phyloP scores from a whole-genome alignment of 1,140 invertebrate genomes.

The Platyscapa corneri region DNA sequence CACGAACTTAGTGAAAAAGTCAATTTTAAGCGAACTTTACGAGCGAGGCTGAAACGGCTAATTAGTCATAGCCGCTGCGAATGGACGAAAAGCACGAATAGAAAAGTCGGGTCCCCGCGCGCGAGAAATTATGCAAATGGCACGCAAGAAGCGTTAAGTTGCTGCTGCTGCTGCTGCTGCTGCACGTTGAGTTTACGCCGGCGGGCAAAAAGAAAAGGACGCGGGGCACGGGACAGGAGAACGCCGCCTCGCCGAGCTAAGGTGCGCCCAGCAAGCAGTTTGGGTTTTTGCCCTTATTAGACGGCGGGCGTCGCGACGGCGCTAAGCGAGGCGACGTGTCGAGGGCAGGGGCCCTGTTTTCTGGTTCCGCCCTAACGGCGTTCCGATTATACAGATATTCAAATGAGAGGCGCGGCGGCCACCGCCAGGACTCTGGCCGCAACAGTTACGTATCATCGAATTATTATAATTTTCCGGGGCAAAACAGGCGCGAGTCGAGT shows the following conservation, averaged over 20 bases:
- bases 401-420: slow-evolving; percentile 38
- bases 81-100: background rate
- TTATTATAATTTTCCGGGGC: slow-evolving; percentile 73
- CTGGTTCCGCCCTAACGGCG: slow-evolving; percentile 51
- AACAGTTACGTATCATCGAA: slow-evolving; percentile 75
- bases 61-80: background rate
- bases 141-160: background rate
- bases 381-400: slow-evolving; percentile 55
- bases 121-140: slow-evolving; percentile 18
- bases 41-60: background rate
- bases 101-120: background rate
- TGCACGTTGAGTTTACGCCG: background rate
- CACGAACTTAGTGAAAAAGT: background rate
- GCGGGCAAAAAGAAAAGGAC: background rate
- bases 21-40: background rate
- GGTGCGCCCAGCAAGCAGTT: background rate
- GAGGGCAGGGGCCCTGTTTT: slow-evolving; percentile 55
- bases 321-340: background rate
- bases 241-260: background rate
- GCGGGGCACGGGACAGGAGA: rapidly evolving
- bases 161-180: too few species aligned
- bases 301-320: slow-evolving; percentile 52
- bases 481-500: slow-evolving; percentile 62
- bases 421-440: slow-evolving; percentile 62
- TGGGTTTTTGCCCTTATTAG: slow-evolving; percentile 44